Base-by-base conservation (phyloP, 2,888 invertebrate genomes). In the Leptogaster cylindrica region DNA sequence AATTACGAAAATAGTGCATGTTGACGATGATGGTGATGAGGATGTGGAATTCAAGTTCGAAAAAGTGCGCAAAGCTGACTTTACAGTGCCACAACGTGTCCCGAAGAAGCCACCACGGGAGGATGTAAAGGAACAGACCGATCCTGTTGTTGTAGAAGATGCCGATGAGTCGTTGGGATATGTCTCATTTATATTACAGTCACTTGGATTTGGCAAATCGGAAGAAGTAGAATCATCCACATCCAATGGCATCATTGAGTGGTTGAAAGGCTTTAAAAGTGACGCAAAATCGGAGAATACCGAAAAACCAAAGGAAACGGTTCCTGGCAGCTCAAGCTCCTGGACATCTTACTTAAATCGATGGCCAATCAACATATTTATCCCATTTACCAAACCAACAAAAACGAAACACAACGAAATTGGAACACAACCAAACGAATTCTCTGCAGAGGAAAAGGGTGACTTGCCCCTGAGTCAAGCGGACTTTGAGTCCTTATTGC, bases 401-500 rank as follows among this genome's bases (percentile, higher is more conserved):
- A 14, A 1, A 2, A n/a, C 41, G 7, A 58, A 36, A 12, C 4
- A 20, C 23, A 23, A 33, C 12, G 16, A 61, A 5, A 8, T 4
- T 28, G 7, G 28, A 25, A 18, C 20, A 1, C 33, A 10, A 20
- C 7, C 10, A 8, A n/a, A 28, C 8, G 44, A 14, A 7, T 20
- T 12, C 3, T 12, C 28, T 6, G 20, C 25, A 33, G 12, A 27
- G 41, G 16, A 41, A 6, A 28, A 65, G 8, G 28, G 68, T 39
- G 71, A 70, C 46, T 70, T 71, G 64, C 73, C 74, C 46, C 76
- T 77, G 70, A 76, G 74, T n/a, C 74, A 76, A 66, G 74, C 74
- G 64, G 73, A 75, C 70, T 86, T 88, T 75, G 85, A 86, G 75
- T 84, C 86, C 73, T 82, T 88, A 72, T 85, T 88, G 76, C 84